phyloP scores from a whole-genome alignment of 2,888 invertebrate genomes.

The Troides helena region DNA sequence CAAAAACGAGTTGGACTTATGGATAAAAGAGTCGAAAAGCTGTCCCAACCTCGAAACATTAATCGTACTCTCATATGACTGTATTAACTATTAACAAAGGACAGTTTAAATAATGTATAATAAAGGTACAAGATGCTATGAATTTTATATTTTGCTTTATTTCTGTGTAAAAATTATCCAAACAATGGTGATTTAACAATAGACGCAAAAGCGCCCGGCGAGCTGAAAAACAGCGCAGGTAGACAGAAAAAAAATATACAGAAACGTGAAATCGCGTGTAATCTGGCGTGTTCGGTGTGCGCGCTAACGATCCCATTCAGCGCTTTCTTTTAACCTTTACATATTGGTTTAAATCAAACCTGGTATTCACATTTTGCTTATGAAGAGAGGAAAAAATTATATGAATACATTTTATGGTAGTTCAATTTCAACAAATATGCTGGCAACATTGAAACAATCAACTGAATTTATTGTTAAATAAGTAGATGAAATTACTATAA shows the following conservation, averaged over 20 bases:
- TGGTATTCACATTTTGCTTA: neutral
- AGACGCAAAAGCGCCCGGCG: constrained; percentile 4
- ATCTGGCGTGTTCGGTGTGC: constrained; percentile 8
- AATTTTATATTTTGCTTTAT: neutral
- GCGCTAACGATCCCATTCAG: constrained; percentile 23
- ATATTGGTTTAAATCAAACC: neutral
- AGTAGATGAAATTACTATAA: no score
- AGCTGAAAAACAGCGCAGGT: constrained; percentile 9
- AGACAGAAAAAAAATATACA: constrained; percentile 8
- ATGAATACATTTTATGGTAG: no score
- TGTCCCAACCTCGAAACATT: no score
- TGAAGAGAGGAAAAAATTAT: neutral
- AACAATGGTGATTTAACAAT: neutral
- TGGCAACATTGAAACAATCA: no score
- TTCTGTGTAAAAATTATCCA: neutral
- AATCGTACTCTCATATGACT: no score
- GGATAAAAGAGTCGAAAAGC: no score
- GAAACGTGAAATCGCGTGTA: constrained; percentile 9
- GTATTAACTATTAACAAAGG: neutral
- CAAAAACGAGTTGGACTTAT: no score
- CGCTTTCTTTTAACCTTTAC: constrained; percentile 8
- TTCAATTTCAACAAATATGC: no score
- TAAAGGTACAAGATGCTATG: no score
- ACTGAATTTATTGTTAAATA: no score
- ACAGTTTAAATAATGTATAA: neutral